These are phyloP conservation scores for Phengaris alcon DNA, from an alignment of 2,888 invertebrate genomes.

Conservation along the genomic window DNA sequence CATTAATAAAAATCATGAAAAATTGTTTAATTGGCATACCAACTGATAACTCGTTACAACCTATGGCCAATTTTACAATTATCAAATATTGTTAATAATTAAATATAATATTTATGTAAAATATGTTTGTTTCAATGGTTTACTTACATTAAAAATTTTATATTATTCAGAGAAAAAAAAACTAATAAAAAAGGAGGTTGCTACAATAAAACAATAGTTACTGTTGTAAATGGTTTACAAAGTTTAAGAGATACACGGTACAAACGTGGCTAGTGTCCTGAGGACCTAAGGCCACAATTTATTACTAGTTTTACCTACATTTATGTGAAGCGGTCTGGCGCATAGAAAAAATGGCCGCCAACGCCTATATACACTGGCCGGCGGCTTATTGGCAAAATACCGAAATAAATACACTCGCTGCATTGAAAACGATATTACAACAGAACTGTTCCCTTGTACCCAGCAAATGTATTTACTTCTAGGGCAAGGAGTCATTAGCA, in stretches of 20 bases:
- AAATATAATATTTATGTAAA: slow-evolving; percentile 80
- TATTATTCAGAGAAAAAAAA: slow-evolving; percentile 72
- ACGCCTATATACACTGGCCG: slow-evolving; percentile 58
- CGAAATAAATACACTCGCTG: slow-evolving; percentile 29
- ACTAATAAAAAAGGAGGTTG: slow-evolving; percentile 65
- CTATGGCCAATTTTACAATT: slow-evolving; percentile 79
- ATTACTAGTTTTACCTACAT: slow-evolving; percentile 65
- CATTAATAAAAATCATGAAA: slow-evolving; percentile 75
- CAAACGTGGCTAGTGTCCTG: slow-evolving; percentile 51
- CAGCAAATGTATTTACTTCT: slow-evolving; percentile 22
- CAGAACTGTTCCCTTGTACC: neutral
- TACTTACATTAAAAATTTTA: slow-evolving; percentile 77
- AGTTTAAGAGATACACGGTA: slow-evolving; percentile 48
- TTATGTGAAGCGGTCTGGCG: slow-evolving; percentile 55
- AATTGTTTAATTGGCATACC: slow-evolving; percentile 79
- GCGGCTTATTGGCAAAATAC: slow-evolving; percentile 32
- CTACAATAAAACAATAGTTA: slow-evolving; percentile 61
- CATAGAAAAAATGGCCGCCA: slow-evolving; percentile 34
- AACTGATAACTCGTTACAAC: slow-evolving; percentile 78
- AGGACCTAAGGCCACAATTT: slow-evolving; percentile 72
- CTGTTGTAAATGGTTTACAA: slow-evolving; percentile 66
- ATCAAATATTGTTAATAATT: slow-evolving; percentile 78
- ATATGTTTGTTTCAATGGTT: slow-evolving; percentile 78
- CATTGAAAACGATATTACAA: slow-evolving; percentile 3
- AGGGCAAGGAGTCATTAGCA: slow-evolving; percentile 5